Evolutionary conservation across 1,140 invertebrate species (phyloP).

Genomic region (Trichogramma pretiosum): DNA sequence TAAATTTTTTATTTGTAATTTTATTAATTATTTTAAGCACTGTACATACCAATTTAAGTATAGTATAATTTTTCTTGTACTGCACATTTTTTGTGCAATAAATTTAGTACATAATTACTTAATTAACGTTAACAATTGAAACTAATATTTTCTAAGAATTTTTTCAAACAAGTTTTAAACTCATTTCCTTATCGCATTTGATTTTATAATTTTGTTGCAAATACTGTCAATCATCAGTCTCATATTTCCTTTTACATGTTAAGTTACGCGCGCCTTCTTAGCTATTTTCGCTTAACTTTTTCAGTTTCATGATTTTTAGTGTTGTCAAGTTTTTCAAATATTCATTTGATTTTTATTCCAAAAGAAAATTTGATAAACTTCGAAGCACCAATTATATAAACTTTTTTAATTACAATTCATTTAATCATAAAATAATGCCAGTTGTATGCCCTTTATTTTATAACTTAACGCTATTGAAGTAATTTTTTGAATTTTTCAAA

Average conservation of each 20-base stretch:
- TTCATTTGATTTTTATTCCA: neutral
- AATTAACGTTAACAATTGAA: conserved; percentile 39
- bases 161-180: neutral
- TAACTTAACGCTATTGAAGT: neutral
- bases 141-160: conserved; percentile 19
- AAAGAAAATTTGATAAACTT: conserved; percentile 13
- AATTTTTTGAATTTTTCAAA: too few relatives aligned
- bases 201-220: conserved; percentile 35
- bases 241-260: conserved; percentile 28
- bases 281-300: neutral
- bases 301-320: neutral
- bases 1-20: conserved; percentile 25
- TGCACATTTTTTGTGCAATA: conserved; percentile 8
- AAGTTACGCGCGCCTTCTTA: conserved; percentile 6
- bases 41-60: conserved; percentile 40
- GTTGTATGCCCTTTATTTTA: conserved; percentile 34
- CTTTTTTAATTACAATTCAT: conserved; percentile 1
- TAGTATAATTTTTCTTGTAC: conserved; percentile 26
- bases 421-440: conserved; percentile 34
- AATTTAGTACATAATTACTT: conserved; percentile 34
- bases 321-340: neutral
- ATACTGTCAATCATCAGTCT: conserved; percentile 47
- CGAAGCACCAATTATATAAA: conserved; percentile 8
- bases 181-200: conserved; percentile 5
- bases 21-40: conserved; percentile 5